A percentile compares a stretch with the other conserved stretches of the same genome.
These are phyloP conservation scores for Nowickia ferox DNA, from an alignment of 2,888 invertebrate genomes.

Conservation along the genomic window DNA sequence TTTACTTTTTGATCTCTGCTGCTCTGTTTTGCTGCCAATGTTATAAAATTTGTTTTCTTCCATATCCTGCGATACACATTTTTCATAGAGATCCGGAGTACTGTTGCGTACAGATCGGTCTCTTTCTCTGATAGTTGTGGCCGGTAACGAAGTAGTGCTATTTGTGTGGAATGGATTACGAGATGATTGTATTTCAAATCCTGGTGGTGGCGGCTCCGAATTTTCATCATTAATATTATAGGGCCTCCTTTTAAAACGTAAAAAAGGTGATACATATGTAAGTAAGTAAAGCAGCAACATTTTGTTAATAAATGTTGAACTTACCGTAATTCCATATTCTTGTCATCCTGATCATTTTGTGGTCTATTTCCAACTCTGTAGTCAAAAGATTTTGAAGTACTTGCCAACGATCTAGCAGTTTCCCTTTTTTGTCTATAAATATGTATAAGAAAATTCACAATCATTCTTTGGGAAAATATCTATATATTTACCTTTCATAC, in stretches of 20 bases:
- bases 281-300: neutral
- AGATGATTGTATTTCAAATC: slow-evolving; percentile 76
- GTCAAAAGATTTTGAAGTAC: slow-evolving; percentile 60
- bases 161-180: slow-evolving; percentile 66
- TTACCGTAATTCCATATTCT: slow-evolving; percentile 60
- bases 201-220: slow-evolving; percentile 78
- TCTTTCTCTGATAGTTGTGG: slow-evolving; percentile 40
- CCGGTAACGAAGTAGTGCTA: slow-evolving; percentile 37
- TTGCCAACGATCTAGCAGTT: slow-evolving; percentile 33
- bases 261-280: neutral
- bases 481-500: slow-evolving; percentile 55
- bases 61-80: slow-evolving; percentile 71
- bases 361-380: slow-evolving; percentile 53
- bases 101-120: slow-evolving; percentile 58
- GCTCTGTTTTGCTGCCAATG: slow-evolving; percentile 49
- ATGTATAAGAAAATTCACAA: neutral
- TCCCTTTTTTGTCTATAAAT: slow-evolving; percentile 60
- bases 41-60: slow-evolving; percentile 69
- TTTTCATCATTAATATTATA: slow-evolving; percentile 69
- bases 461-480: neutral
- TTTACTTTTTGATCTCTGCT: slow-evolving; percentile 54
- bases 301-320: neutral
- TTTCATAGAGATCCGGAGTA: slow-evolving; percentile 71
- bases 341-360: slow-evolving; percentile 48
- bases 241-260: slow-evolving; percentile 48